Evolutionary conservation across 2,888 invertebrate species (phyloP).

Genomic region (Horisme vitalbata): DNA sequence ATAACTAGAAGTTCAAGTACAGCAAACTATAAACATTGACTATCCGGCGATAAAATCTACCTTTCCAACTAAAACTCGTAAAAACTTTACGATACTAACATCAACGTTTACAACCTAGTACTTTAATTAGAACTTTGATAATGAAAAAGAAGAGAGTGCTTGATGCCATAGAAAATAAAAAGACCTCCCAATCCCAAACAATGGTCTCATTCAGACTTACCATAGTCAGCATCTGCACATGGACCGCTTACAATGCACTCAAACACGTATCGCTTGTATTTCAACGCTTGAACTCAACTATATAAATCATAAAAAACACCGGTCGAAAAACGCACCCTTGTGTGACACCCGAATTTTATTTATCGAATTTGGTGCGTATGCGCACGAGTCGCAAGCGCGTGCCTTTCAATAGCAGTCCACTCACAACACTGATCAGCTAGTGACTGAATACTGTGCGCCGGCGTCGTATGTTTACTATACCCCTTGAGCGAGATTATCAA

Average conservation of each 20-base stretch:
- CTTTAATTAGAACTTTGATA: constrained; percentile 69
- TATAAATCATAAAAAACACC: constrained; percentile 50
- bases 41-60: constrained; percentile 59
- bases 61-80: constrained; percentile 63
- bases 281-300: constrained; percentile 29
- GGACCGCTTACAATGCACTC: constrained; percentile 56
- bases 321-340: constrained; percentile 61
- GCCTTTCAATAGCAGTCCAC: constrained; percentile 60
- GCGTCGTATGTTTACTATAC: constrained; percentile 73
- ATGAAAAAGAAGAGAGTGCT: constrained; percentile 66
- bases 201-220: constrained; percentile 76
- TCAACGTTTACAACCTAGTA: constrained; percentile 55
- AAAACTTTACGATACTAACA: constrained; percentile 57
- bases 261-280: constrained; percentile 48
- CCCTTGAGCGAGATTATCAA: constrained; percentile 70
- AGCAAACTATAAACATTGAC: constrained; percentile 32
- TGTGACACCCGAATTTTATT: constrained; percentile 50
- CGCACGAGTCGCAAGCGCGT: constrained; percentile 60
- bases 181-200: constrained; percentile 64
- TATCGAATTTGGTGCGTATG: constrained; percentile 59
- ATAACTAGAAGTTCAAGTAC: constrained; percentile 36
- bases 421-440: constrained; percentile 61
- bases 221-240: constrained; percentile 68
- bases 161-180: constrained; percentile 57
- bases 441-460: constrained; percentile 58